Evolutionary conservation across 1,140 invertebrate genomes (phyloP), one percentile per base, ranked within the genome.

Genomic region (Anthonomus grandis): DNA sequence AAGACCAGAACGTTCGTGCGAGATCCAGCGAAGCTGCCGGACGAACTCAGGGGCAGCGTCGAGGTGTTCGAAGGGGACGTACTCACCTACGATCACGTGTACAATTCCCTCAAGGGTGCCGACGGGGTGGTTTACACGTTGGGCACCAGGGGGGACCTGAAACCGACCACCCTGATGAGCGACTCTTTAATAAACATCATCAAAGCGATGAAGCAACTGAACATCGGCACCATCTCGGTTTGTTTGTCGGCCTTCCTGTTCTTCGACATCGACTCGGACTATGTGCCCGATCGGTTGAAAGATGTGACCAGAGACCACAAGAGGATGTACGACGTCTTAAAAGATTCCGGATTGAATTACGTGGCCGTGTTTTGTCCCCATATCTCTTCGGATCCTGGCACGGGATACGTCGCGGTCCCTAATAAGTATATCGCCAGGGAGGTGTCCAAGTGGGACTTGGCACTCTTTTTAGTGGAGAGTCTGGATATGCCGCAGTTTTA

Each of bases 191-290:
- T 83, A 69, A 91, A 92, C 70, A 86, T 93, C 52, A 77, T 92
- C 17, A 75, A 82, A 42, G 84, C 84, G 0, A 92, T 93, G 90
- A 83, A 87, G 65, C 76, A 78, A 10, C 71, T 81, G 36, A 81
- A 83, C 54, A 78, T 91, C 1, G 78, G 83, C 45, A 71, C 77
- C 15, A 72, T 92, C 25, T 87, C 89, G 0, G 84, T 87, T 13
- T 91, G 90, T 66, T 74, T 92, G 64, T 93, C 90, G 2, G 89
- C 87, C 24, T 93, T 92, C 70, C 70, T 92, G 25, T 88, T 91
- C 66, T 85, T 81, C 57, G 79, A 86, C 24, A 37, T 36, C 23
- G 21, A 54, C 10, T 75, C 78, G 0, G 82, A 82, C 1, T 85
- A 86, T 68, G 83, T 92, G 12, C 89, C 90, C 1, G 72, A 76